Percentiles rank a stretch among this genome's conserved stretches.
These are phyloP conservation scores for Procambarus clarkii DNA, from an alignment of 1,140 invertebrate genomes.

Conservation along the genomic window DNA sequence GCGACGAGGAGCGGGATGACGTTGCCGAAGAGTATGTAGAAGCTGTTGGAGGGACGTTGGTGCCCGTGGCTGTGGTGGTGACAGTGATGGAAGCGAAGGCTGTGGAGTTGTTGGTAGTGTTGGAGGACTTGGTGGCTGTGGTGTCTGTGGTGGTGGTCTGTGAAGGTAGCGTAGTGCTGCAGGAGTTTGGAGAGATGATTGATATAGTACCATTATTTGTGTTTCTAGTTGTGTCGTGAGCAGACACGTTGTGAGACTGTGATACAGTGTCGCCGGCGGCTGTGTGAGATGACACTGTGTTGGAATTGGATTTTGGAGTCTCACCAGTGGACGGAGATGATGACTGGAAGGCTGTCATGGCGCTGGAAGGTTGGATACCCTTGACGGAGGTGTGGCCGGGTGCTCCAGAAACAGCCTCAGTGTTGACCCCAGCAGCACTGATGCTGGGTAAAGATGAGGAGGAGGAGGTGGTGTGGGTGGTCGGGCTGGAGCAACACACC, in stretches of 20 bases:
- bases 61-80: conserved; percentile 40
- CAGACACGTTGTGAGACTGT: not conserved
- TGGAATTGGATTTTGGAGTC: not conserved
- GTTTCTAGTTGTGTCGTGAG: not conserved
- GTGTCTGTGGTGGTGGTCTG: not conserved
- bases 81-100: conserved; percentile 64
- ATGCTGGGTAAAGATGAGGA: not conserved
- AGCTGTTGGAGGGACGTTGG: conserved; percentile 15
- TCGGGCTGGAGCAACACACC: not conserved
- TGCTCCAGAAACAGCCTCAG: not conserved
- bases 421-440: not conserved
- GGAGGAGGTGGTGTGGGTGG: not conserved
- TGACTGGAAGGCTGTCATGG: not conserved
- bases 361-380: not conserved
- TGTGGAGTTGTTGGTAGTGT: conserved; percentile 1
- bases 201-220: not conserved
- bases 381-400: not conserved
- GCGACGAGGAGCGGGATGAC: conserved; percentile 71
- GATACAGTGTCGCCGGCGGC: not conserved
- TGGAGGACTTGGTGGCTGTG: not conserved
- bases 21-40: conserved; percentile 56
- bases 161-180: not conserved
- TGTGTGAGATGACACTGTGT: not conserved
- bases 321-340: not conserved
- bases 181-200: not conserved